These are phyloP conservation scores for Gymnarchus niloticus DNA, from an alignment of 2,113 vertebrate genomes.

Conservation along the genomic window DNA sequence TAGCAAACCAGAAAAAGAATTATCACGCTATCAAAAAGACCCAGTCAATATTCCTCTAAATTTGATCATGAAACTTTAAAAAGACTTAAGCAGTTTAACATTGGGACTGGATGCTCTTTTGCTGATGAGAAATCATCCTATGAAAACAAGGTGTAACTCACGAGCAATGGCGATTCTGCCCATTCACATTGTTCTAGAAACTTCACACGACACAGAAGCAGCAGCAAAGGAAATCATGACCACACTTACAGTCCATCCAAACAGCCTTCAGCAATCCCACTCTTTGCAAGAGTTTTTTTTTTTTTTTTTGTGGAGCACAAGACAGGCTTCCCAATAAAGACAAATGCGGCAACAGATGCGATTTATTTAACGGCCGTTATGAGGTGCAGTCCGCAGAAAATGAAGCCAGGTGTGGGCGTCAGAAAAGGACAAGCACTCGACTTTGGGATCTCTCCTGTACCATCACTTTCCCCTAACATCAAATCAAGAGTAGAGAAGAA, in stretches of 20 bases:
- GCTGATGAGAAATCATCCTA: no score
- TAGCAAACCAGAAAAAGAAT: slow-evolving; percentile 61
- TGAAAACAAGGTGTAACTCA: no score
- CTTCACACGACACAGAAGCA: not conserved
- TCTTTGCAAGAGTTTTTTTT: not conserved
- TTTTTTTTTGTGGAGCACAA: not conserved
- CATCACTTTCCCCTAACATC: not conserved
- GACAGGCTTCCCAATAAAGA: slow-evolving; percentile 3
- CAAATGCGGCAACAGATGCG: not conserved
- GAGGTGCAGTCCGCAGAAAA: not conserved
- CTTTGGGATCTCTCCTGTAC: not conserved
- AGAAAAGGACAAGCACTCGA: not conserved
- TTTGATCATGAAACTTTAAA: slow-evolving; percentile 46
- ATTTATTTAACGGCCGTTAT: not conserved
- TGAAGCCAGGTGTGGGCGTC: not conserved
- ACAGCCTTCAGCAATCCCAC: not conserved
- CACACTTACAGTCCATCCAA: not conserved
- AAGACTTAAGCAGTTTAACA: slow-evolving; percentile 35
- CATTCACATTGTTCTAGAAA: not conserved
- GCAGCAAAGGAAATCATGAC: not conserved
- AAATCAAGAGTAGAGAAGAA: not conserved
- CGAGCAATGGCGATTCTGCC: no score
- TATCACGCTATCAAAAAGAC: slow-evolving; percentile 60
- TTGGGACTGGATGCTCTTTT: not conserved
- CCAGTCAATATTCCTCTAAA: slow-evolving; percentile 53